phyloP scores from a whole-genome alignment of 1,140 invertebrate species.

The Trachymyrmex septentrionalis region DNA sequence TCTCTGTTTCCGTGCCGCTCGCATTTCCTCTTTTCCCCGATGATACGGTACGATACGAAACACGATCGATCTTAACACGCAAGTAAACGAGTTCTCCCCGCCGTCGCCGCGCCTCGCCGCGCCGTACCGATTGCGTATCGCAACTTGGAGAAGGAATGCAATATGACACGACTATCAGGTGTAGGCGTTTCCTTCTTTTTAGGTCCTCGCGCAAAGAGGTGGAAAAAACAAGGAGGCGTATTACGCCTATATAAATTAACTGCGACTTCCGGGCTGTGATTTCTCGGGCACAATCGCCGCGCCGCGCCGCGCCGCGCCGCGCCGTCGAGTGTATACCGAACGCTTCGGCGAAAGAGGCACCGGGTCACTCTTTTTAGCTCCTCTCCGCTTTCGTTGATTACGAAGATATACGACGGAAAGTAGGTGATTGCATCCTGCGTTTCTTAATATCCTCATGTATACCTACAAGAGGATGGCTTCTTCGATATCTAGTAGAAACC shows the following conservation, averaged over 20 bases:
- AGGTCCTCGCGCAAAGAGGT: neutral
- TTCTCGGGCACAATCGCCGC: neutral
- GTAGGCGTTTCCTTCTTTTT: conserved; percentile 27
- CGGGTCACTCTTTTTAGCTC: conserved; percentile 29
- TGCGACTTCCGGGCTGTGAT: conserved; percentile 24
- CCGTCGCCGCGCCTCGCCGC: too few species aligned
- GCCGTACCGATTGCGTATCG: conserved; percentile 19
- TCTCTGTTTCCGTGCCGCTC: conserved; percentile 66
- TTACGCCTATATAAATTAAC: conserved; percentile 15
- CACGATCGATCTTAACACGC: conserved; percentile 45
- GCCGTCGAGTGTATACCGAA: too few species aligned
- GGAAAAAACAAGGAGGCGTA: neutral
- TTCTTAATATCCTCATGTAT: conserved; percentile 40
- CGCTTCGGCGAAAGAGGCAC: neutral
- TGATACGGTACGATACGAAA: conserved; percentile 32
- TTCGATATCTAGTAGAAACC: conserved; percentile 36
- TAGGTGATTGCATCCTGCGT: conserved; percentile 49
- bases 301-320: too few species aligned
- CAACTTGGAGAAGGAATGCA: conserved; percentile 37
- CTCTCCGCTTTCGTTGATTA: conserved; percentile 35
- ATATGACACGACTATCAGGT: conserved; percentile 10
- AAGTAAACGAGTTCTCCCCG: conserved; percentile 67
- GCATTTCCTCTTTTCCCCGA: conserved; percentile 66
- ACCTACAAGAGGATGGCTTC: neutral
- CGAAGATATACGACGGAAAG: conserved; percentile 32